Base-by-base conservation (phyloP, 1,140 invertebrate genomes). In the Drosophila persimilis region DNA sequence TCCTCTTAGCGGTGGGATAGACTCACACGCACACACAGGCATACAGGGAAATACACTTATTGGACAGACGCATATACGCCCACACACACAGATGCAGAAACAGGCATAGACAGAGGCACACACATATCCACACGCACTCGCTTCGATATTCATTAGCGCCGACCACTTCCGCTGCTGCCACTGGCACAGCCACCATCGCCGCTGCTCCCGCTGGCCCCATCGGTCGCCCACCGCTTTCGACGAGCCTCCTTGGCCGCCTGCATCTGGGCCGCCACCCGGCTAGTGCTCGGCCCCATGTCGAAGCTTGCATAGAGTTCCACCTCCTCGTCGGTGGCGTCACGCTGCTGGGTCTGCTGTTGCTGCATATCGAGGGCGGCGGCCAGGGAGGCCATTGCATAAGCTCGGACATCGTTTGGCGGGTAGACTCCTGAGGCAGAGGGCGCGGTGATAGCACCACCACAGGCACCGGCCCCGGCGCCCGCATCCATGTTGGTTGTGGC, bases 231-330 rank as follows among this genome's bases (percentile, higher is more conserved):
- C 20, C 89, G 80, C 53, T 89, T 86, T 5, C 79, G 76, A 13
- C 89, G 66, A 44, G 80, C 84, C 79, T 90, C 85, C 64, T 88
- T 88, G 67, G 84, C 84, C 26, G 84, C 84, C 62, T 90, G 89
- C 89, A 90, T 90, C 67, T 90, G 89, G 48, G 89, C 89, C 5
- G 89, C 89, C 29, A 90, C 89, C 0, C 89, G 89, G 35, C 89
- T 90, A 17, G 89, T 90, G 59, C 74, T 89, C 13, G 89, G 89
- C 0, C 73, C 77, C 31, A 62, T 63, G 22, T 90, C 84, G n/a
- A 90, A 90, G 57, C 61, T 83, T 56, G 89, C 85, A 39, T 90
- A 90, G 9, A 90, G 81, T 60, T 90, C 89, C 46, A 90, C 89
- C 48, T 90, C 89, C 26, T 90, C 85, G 43, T 90, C 89, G 64